phyloP scores from a whole-genome alignment of 2,888 invertebrate species.

The Protodeltote pygarga region DNA sequence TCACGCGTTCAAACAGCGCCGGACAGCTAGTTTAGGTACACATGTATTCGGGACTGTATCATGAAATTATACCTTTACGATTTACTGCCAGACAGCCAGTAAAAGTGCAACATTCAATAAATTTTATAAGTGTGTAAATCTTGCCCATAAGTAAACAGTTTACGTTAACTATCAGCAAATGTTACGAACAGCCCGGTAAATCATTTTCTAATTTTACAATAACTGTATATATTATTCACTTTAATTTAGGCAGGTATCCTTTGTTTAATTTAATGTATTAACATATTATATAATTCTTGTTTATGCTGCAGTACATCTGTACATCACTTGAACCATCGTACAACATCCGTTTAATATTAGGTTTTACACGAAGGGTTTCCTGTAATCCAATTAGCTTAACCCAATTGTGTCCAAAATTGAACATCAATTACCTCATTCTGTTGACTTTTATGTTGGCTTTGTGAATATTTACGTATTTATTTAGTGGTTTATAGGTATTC shows the following conservation, averaged over 20 bases:
- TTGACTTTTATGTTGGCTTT: constrained; percentile 44
- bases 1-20: too few relatives aligned
- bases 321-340: constrained; percentile 27
- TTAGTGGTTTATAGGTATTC: constrained; percentile 6
- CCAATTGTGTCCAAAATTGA: constrained; percentile 75
- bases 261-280: constrained; percentile 11
- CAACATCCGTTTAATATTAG: constrained; percentile 52
- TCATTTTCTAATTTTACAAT: constrained; percentile 26
- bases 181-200: constrained; percentile 19
- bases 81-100: too few relatives aligned
- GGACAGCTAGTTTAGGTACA: too few relatives aligned
- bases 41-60: too few relatives aligned
- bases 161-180: constrained; percentile 9
- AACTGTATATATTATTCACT: constrained; percentile 9
- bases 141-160: constrained; percentile 20
- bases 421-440: constrained; percentile 64
- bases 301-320: constrained; percentile 8
- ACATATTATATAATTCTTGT: constrained; percentile 1
- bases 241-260: constrained; percentile 27
- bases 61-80: too few relatives aligned
- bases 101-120: constrained; percentile 14
- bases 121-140: too few relatives aligned
- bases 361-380: constrained; percentile 74
- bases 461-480: constrained; percentile 40
- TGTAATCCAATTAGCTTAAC: constrained; percentile 80